Base-by-base conservation (phyloP, 2,113 vertebrate genomes). In the Oncorhynchus mykiss region DNA sequence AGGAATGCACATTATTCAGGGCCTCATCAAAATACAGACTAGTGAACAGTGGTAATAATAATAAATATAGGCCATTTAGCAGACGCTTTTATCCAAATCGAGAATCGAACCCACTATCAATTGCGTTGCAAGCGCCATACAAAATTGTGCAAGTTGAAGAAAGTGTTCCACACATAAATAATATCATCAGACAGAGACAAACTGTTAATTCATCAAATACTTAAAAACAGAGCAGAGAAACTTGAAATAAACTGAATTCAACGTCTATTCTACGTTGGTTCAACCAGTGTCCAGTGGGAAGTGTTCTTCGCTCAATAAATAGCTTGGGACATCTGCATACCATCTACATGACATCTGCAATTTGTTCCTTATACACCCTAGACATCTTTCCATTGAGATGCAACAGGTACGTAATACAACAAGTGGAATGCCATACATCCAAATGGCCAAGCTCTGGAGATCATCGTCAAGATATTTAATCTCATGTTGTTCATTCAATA, bases 401-500 rank as follows among this genome's bases (percentile, higher is more conserved):
- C n/a, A n/a, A 24, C 59, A 62, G 59, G 18, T 16, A 54, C 51
- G 1, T 9, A 54, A 54, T 54, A 18, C 51, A 16, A 18, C 16
- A 16, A 54, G 51, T 18, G 51, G 51, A 16, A 62, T 8, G 7
- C 2, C n/a, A 24, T 22, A 24, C 59, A 62, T 62, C 20, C 20
- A 22, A 62, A 62, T 62, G 59, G 59, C 6, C 7, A 62, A 7
- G 20, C 59, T n/a, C 59, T 60, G 59, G 8, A n/a, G 59, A 5
- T 60, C 59, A 7, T 22, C n/a, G n/a, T 62, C 18, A n/a, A 62
- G 7, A 62, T 24, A 22, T 57, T 57, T 20, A 0, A 57, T 62
- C 59, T n/a, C n/a, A n/a, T 9, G 59, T n/a, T 62, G 7, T 62
- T 93, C 85, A 91, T 77, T 83, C 76, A 80, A 93, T 86, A 79